Conservation (phyloP, 2,113 vertebrate genomes). For the Monopterus albus region DNA sequence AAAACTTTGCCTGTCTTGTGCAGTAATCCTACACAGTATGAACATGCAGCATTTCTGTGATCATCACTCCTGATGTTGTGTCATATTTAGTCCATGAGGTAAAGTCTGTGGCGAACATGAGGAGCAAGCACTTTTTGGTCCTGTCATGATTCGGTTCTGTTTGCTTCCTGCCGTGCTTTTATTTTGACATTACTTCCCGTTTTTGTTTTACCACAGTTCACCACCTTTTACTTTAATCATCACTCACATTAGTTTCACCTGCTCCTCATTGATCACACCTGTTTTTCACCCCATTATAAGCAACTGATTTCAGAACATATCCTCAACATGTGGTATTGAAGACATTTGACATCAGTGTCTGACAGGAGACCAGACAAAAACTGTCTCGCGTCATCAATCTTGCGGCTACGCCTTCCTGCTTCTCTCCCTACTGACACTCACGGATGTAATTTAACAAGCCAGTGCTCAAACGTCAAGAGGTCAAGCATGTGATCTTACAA, state of each 20-base stretch:
- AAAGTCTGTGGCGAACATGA: slow-evolving; percentile 15
- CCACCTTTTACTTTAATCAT: too few species aligned
- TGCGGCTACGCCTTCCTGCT: too few species aligned
- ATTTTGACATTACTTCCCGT: too few species aligned
- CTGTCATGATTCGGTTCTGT: too few species aligned
- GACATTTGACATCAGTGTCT: background rate
- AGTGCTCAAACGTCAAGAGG: background rate
- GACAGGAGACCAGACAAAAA: slow-evolving; percentile 10
- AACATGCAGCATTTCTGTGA: slow-evolving; percentile 26
- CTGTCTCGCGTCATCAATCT: too few species aligned
- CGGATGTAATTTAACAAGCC: slow-evolving; percentile 13
- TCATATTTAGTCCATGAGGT: slow-evolving; percentile 13
- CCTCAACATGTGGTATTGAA: background rate
- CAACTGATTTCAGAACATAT: slow-evolving; percentile 40
- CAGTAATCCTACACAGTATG: background rate
- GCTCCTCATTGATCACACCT: too few species aligned
- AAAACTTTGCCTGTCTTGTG: background rate
- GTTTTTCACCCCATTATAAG: too few species aligned
- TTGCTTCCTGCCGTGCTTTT: too few species aligned
- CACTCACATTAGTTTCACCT: too few species aligned
- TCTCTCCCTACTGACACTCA: background rate
- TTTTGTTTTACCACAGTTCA: too few species aligned
- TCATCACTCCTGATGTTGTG: slow-evolving; percentile 31
- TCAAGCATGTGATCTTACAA: background rate
- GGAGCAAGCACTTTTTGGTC: slow-evolving; percentile 17